These are phyloP conservation scores for Falco peregrinus DNA, from an alignment of 2,797 vertebrate genomes.

Conservation along the genomic window DNA sequence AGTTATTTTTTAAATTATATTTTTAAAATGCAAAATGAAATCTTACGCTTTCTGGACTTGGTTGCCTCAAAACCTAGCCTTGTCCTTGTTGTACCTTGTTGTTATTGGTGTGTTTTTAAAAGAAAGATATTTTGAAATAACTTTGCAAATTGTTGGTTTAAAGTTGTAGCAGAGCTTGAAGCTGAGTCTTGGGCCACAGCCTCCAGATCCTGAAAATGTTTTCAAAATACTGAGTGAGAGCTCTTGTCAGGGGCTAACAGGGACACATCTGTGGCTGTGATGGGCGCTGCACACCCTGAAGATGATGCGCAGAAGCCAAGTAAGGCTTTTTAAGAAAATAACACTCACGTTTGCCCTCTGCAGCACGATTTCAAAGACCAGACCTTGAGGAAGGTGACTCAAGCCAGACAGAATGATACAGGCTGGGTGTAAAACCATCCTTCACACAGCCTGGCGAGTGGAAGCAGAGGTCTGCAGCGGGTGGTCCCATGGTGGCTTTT, in stretches of 20 bases:
- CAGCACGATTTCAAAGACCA: neutral
- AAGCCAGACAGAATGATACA: neutral
- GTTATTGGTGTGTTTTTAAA: neutral
- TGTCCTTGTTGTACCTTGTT: neutral
- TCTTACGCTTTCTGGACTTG: neutral
- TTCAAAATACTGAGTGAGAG: neutral
- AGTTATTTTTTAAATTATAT: neutral
- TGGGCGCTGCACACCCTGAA: neutral
- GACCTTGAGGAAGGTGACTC: neutral
- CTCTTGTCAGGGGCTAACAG: neutral
- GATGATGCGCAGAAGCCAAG: neutral
- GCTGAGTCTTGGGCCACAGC: neutral
- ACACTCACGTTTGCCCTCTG: neutral
- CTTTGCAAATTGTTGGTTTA: neutral
- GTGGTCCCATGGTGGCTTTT: neutral
- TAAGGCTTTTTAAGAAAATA: neutral
- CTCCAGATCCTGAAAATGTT: neutral
- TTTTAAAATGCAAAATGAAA: neutral
- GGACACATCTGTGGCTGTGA: neutral
- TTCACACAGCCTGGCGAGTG: rapidly evolving
- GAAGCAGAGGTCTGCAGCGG: neutral
- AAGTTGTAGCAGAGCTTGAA: neutral
- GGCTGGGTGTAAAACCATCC: neutral
- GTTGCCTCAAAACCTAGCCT: neutral
- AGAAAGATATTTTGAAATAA: neutral